Base-by-base conservation (phyloP, 2,888 invertebrate species). In the Drosophila paramelanica region DNA sequence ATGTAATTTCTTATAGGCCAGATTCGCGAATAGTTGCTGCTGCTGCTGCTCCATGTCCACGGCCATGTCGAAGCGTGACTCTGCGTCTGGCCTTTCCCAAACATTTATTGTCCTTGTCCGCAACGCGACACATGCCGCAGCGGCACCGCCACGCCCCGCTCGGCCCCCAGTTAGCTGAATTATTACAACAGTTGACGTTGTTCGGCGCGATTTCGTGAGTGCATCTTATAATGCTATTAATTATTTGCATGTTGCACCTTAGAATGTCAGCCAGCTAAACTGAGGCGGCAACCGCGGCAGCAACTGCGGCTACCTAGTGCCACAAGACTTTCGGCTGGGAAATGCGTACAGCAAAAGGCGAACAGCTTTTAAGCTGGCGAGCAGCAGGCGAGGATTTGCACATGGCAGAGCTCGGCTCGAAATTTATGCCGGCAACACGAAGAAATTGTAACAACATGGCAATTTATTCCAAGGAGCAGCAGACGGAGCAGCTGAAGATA, bases 211-310 rank as follows among this genome's bases (percentile, higher is more conserved):
- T 91, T 92, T 92, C 92, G 91, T 92, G 91, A 91, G 91, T 91
- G 91, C 92, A 91, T 91, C 91, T 92, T 91, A 91, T 91, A 92
- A 91, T 91, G 90, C 91, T 91, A 91, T 91, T 91, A 91, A 91
- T 91, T 91, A 91, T 92, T 92, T 91, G 91, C 92, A 92, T 91
- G 91, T 91, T 89, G 89, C 91, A 89, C 88, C 91, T 90, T 88
- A 85, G 82, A 90, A 89, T 91, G 91, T 87, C 90, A 90, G 89
- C 86, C 62, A 42, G 47, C 50, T 66, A 53, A 59, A 45, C 49
- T 58, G 50, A 70, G 58, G 52, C 39, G 47, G 55, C 47, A 43
- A 49, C 53, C 25, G 27, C 36, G 46, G 46, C 62, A 17, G 14
- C 31, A 10, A 20, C 53, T 14, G 41, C 38, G 36, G 55, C 52